These are phyloP conservation scores for Cataglyphis hispanica DNA, from an alignment of 1,140 invertebrate genomes.

Conservation along the genomic window DNA sequence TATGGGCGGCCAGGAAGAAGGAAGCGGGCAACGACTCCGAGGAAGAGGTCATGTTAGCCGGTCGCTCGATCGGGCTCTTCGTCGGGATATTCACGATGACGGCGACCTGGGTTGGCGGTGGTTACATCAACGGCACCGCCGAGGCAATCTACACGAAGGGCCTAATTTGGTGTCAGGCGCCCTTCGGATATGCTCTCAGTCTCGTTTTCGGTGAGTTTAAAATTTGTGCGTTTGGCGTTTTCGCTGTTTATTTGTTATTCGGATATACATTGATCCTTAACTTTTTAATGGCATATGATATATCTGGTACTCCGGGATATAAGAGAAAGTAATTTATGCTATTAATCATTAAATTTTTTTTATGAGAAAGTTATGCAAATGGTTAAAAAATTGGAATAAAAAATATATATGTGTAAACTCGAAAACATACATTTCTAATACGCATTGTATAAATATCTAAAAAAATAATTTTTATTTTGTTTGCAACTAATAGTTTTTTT, in stretches of 20 bases:
- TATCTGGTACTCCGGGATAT: background rate
- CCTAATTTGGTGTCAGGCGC: conserved; percentile 98
- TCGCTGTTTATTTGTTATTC: background rate
- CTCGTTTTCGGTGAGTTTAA: conserved; percentile 93
- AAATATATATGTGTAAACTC: background rate
- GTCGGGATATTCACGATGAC: conserved; percentile 99
- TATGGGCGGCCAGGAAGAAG: conserved; percentile 98
- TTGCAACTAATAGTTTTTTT: too few species aligned
- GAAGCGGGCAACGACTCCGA: conserved; percentile 94
- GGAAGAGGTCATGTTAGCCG: conserved; percentile 99
- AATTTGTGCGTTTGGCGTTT: background rate
- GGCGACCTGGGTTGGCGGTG: conserved; percentile 99
- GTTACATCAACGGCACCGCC: conserved; percentile 99
- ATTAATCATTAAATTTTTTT: background rate
- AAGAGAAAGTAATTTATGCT: background rate
- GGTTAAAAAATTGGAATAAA: too few species aligned
- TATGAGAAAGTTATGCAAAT: background rate
- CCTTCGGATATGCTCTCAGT: conserved; percentile 98
- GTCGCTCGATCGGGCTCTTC: conserved; percentile 97
- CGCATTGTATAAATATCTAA: too few species aligned
- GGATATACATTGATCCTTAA: background rate
- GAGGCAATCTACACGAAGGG: conserved; percentile 97
- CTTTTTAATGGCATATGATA: background rate
- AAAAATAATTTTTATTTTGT: too few species aligned
- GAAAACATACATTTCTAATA: background rate